Conservation (phyloP, 1,140 invertebrate species). For the Lamellibrachia luymesi region DNA sequence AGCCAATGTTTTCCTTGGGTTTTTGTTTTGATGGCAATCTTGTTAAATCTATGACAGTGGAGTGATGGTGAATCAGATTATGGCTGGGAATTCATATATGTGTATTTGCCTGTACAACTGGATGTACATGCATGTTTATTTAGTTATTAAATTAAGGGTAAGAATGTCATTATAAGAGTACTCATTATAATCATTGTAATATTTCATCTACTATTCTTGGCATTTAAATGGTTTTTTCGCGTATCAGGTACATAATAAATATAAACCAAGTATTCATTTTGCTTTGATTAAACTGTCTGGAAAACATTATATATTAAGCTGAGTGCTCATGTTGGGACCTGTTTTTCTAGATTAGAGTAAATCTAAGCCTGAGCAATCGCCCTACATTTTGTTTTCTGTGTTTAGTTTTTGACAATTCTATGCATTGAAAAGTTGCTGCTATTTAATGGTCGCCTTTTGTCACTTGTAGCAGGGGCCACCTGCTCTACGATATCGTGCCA, state of each 20-base stretch:
- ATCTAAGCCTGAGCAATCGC: too few relatives aligned
- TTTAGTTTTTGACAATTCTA: background rate
- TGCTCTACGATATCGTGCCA: slow-evolving; percentile 74
- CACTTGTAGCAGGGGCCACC: slow-evolving; percentile 68
- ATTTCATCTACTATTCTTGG: too few relatives aligned
- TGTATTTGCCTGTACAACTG: background rate
- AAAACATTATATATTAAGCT: background rate
- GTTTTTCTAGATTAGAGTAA: too few relatives aligned
- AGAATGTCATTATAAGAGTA: background rate
- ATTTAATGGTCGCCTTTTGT: slow-evolving; percentile 12
- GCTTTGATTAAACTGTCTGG: background rate
- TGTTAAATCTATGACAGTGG: too few relatives aligned
- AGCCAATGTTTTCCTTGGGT: too few relatives aligned
- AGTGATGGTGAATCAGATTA: too few relatives aligned
- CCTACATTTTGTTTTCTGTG: background rate
- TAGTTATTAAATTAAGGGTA: background rate
- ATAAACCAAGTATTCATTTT: background rate
- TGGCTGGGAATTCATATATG: too few relatives aligned
- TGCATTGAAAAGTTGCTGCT: background rate
- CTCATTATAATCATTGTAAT: background rate
- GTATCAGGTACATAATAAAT: background rate
- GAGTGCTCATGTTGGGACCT: background rate
- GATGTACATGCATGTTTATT: background rate
- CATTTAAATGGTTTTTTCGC: too few relatives aligned
- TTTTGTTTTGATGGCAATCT: too few relatives aligned